Base-by-base conservation (phyloP, 2,797 vertebrate genomes). In the Argentina silus region DNA sequence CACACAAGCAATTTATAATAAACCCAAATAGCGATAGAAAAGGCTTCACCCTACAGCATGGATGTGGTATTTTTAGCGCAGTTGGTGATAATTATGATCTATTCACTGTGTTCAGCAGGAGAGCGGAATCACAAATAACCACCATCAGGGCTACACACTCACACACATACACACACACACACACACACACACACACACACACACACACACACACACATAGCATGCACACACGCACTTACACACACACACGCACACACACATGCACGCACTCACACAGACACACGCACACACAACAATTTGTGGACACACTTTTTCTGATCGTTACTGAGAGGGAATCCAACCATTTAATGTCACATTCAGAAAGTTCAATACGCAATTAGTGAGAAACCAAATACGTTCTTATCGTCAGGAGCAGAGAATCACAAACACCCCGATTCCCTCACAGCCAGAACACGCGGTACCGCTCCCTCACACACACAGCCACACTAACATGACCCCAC, bases 1-100 rank as follows among this genome's bases (percentile, higher is more conserved):
- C 83, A 83, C 77, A 85, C 85, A 93, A 90, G 91, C 87, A 92
- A 85, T 90, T 92, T 89, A 88, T 86, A 88, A 91, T 90, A 88
- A 87, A 87, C 78, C 81, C 81, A 76, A 89, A 92, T 90, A 90
- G 87, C 89, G 85, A 91, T 89, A 84, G 86, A 91, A 88, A 85
- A 90, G 89, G 85, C 88, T 92, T 91, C 89, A 92, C 85, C 87
- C 90, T 90, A 88, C 88, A 91, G 87, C 84, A 14, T 81, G 79
- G 78, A 88, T 69, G 63, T 80, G 83, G 86, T 93, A 92, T 93
- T 90, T 92, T 92, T 90, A 92, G 88, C 83, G 80, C 72, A 82
- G 85, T 81, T 91, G 85, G 79, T 84, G 82, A 92, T 93, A 93
- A 94, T 93, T 93, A 89, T 85, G 78, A 79, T 86, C 87, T 88